Percentiles rank a stretch among this genome's conserved stretches.
phyloP scores from a whole-genome alignment of 2,797 vertebrate species.

The Emys orbicularis region DNA sequence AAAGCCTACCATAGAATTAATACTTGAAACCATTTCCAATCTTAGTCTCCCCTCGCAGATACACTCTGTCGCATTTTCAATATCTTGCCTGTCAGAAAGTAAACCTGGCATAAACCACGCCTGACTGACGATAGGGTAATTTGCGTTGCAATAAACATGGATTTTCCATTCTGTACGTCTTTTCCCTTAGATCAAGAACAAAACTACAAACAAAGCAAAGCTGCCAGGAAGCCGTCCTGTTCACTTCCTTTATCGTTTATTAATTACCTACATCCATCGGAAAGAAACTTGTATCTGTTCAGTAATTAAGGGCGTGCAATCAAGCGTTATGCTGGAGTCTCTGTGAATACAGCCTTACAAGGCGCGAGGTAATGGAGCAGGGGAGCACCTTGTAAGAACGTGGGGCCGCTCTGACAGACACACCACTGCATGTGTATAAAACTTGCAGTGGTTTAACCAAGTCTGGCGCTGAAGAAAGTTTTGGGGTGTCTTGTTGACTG shows the following conservation, averaged over 20 bases:
- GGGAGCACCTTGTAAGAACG: neutral
- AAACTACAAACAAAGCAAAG: conserved; percentile 59
- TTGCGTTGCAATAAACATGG: conserved; percentile 27
- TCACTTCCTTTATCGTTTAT: conserved; percentile 68
- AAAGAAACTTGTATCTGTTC: conserved; percentile 54
- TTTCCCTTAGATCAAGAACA: neutral
- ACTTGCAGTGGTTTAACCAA: neutral
- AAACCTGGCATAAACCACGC: neutral
- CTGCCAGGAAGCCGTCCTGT: conserved; percentile 72
- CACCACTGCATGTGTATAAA: neutral
- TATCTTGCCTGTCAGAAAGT: neutral
- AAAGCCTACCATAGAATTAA: neutral
- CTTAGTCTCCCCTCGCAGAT: neutral
- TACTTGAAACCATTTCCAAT: neutral
- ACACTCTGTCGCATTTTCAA: neutral
- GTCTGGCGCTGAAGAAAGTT: neutral
- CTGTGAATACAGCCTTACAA: conserved; percentile 1
- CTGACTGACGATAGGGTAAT: conserved; percentile 25
- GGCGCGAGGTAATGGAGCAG: conserved; percentile 7
- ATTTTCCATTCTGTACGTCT: neutral
- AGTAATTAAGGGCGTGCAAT: conserved; percentile 8
- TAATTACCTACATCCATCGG: conserved; percentile 64
- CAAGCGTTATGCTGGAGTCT: neutral
- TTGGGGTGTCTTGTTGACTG: neutral
- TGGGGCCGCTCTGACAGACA: neutral